Conservation (phyloP, 92 coral and sea anemone species). For the Epizoanthus stellaris region DNA sequence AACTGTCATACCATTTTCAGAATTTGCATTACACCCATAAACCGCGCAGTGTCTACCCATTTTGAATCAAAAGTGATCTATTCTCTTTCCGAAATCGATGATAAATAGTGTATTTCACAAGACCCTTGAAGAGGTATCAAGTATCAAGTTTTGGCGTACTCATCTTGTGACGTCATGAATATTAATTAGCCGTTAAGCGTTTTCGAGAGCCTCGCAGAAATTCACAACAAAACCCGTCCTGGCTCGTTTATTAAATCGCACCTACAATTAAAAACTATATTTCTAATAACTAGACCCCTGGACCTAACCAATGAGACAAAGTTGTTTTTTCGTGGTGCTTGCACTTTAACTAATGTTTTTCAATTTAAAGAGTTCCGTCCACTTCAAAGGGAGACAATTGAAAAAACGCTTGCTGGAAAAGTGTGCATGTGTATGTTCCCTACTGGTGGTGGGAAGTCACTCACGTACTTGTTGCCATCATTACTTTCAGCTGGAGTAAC, state of each 20-base stretch:
- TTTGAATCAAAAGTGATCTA: not conserved
- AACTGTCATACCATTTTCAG: not conserved
- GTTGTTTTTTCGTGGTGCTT: too few relatives aligned
- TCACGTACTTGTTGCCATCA: not conserved
- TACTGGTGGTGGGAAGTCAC: not conserved
- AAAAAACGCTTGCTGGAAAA: not conserved
- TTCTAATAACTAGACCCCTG: not conserved
- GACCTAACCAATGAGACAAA: not conserved
- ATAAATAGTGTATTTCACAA: not conserved
- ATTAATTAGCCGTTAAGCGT: not conserved
- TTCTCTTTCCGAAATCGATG: not conserved
- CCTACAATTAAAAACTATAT: not conserved
- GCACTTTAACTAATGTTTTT: not conserved
- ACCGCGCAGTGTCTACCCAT: conserved; percentile 8
- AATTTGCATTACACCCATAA: not conserved
- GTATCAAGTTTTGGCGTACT: not conserved
- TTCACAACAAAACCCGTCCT: not conserved
- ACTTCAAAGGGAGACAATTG: not conserved
- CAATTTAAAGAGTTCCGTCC: conserved; percentile 3
- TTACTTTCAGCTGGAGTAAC: not conserved
- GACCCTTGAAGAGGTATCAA: not conserved
- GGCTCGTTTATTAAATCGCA: not conserved
- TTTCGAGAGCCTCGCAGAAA: not conserved
- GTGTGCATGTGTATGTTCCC: not conserved
- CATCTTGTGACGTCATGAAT: not conserved